Evolutionary conservation across 2,888 invertebrate species (phyloP), one percentile per base, ranked within the genome.

Genomic region (Tineola bisselliella): DNA sequence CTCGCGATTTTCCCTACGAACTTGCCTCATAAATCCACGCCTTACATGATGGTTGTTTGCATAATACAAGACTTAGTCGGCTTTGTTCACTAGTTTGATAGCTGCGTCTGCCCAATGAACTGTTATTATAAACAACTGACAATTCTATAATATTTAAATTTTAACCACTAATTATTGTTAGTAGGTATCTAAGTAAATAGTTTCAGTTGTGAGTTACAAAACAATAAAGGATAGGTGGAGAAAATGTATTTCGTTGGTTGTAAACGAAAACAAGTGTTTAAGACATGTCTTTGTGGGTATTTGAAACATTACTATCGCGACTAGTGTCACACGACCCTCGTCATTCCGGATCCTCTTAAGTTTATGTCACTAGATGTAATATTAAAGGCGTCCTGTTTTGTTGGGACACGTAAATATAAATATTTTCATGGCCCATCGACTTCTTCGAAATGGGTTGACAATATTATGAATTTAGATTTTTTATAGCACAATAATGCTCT

Each of bases 31-130:
- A 86, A 84, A 86, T 86, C 84, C 79, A 77, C 78, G 80, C 84
- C 82, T 84, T 82, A 82, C 83, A 81, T 83, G 82, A 86, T 84
- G 81, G 84, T 77, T 80, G 84, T 86, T 86, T 86, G 84, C 84
- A 86, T 86, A 86, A 86, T 84, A 86, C 82, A 84, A 81, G 81
- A 84, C 84, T 82, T 79, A 81, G 80, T 68, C 69, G 68, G 70
- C 81, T 81, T 83, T 83, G 84, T 84, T 81, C 72, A 68, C 65
- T 71, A 79, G 80, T 81, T 83, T 82, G 83, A 81, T 81, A 79
- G 77, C 58, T 54, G 54, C 54, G 54, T 25, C 25, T 25, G 54
- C 15, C n/a, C 5, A 17, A 48, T 48, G 48, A 48, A 48, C 48
- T 17, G n/a, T 48, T 17, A 48, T n/a, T 48, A 48, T 48, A 48